Base-by-base conservation (phyloP, 2,888 invertebrate genomes). In the Macaria notata region DNA sequence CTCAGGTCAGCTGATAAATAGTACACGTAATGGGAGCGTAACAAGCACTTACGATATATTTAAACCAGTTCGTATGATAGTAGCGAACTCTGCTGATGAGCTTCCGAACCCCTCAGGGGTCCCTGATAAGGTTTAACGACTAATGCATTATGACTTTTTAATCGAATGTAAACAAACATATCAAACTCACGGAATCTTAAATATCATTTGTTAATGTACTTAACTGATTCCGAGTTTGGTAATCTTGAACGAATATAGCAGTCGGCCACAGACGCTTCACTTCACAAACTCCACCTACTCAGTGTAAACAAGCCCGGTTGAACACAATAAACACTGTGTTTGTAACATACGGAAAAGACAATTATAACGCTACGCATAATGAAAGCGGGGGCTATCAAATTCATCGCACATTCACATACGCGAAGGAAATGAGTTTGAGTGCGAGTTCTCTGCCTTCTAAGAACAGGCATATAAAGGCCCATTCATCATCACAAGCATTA, bases 401-500 rank as follows among this genome's bases (percentile, higher is more conserved):
- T 54, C 59, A 46, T 56, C 54, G 44, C 55, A 31, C 51, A 44
- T 50, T 59, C 59, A 62, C 62, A 63, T 61, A 61, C 59, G 56
- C 57, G 54, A 6, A 44, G 54, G 46, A 56, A 61, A 63, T 61
- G 58, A 54, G 57, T 62, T 61, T 61, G 43, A 60, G 57, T 60
- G 51, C 42, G 55, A 53, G 54, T 9, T 56, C 55, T 61, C 55
- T 54, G 56, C 56, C 66, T 66, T 61, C 59, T 67, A 51, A 68
- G 66, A 63, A 66, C 61, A 69, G 63, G 63, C 59, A 55, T 66
- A 66, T 59, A 70, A 71, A 69, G 67, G 54, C 45, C 56, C 67
- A 71, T 73, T 73, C 68, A 69, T 73, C 72, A 72, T 59, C 60
- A 65, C 62, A 63, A 65, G 65, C 68, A 71, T 72, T 70, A 68